These are phyloP conservation scores for Psophia crepitans DNA, from an alignment of 2,113 vertebrate genomes.

Conservation along the genomic window DNA sequence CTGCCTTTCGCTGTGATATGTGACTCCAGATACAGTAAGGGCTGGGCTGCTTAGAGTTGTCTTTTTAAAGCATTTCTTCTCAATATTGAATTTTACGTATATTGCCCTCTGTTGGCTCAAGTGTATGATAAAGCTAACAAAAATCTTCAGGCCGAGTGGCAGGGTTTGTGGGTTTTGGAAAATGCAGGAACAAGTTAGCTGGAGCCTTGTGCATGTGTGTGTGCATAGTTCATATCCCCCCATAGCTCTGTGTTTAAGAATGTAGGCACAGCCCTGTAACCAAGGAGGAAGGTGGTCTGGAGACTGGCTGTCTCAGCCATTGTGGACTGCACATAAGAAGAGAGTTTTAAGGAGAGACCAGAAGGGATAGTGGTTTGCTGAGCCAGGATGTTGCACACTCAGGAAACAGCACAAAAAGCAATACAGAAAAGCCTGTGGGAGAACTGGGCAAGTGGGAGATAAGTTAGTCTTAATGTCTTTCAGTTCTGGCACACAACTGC, in stretches of 20 bases:
- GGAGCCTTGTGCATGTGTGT: background rate
- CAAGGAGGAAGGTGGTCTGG: background rate
- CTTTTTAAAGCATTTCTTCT: slow-evolving; percentile 37
- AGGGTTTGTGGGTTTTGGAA: background rate
- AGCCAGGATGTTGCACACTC: background rate
- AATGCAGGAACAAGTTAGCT: background rate
- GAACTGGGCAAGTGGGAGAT: background rate
- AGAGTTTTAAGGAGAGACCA: background rate
- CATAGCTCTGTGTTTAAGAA: background rate
- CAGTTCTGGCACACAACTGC: background rate
- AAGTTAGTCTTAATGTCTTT: background rate
- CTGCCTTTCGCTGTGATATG: slow-evolving; percentile 35
- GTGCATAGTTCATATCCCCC: background rate
- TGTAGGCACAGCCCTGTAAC: background rate
- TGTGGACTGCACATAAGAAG: background rate
- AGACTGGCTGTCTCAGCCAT: background rate
- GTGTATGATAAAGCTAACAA: background rate
- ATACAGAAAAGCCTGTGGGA: background rate
- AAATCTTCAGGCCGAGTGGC: background rate
- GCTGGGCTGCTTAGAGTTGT: background rate
- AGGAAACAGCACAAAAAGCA: background rate
- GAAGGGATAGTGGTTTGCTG: background rate
- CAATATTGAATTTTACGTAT: slow-evolving; percentile 25
- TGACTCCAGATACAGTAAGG: slow-evolving; percentile 43
- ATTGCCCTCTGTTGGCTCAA: slow-evolving; percentile 61